phyloP scores from a whole-genome alignment of 2,888 invertebrate genomes.

The Stegophylla sp. region DNA sequence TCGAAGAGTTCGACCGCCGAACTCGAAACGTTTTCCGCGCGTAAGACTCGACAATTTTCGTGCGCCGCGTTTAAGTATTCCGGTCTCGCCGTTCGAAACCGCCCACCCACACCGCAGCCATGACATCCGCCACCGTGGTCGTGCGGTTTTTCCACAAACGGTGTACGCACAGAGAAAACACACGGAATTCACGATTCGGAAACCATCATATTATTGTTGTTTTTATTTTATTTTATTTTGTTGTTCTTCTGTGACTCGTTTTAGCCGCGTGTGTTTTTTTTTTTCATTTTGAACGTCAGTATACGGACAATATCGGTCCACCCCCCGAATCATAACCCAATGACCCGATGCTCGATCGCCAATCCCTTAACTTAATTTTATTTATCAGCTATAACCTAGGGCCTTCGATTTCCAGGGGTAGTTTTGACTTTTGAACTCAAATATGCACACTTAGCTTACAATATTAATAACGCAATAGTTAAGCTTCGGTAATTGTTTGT shows the following conservation, averaged over 20 bases:
- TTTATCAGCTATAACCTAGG: no score
- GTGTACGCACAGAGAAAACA: constrained; percentile 21
- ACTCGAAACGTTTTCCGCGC: neutral
- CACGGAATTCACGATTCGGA: neutral
- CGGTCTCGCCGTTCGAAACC: neutral
- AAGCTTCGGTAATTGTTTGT: no score
- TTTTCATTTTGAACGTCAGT: neutral
- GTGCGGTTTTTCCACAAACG: constrained; percentile 18
- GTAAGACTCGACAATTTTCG: neutral
- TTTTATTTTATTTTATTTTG: no score
- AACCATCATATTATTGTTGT: no score
- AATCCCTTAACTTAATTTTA: no score
- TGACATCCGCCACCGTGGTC: neutral
- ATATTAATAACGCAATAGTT: no score
- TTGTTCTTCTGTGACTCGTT: neutral
- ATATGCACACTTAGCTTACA: no score
- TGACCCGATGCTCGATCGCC: constrained; percentile 1
- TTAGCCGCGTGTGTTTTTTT: neutral
- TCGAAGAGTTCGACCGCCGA: no score
- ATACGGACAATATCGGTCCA: neutral
- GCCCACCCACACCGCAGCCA: no score
- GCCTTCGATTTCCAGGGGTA: no score
- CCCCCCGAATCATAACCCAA: neutral
- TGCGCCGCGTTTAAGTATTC: constrained; percentile 19
- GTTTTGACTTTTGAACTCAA: no score